These are phyloP conservation scores for Phrynosoma platyrhinos DNA, from an alignment of 2,113 vertebrate genomes.

Conservation along the genomic window DNA sequence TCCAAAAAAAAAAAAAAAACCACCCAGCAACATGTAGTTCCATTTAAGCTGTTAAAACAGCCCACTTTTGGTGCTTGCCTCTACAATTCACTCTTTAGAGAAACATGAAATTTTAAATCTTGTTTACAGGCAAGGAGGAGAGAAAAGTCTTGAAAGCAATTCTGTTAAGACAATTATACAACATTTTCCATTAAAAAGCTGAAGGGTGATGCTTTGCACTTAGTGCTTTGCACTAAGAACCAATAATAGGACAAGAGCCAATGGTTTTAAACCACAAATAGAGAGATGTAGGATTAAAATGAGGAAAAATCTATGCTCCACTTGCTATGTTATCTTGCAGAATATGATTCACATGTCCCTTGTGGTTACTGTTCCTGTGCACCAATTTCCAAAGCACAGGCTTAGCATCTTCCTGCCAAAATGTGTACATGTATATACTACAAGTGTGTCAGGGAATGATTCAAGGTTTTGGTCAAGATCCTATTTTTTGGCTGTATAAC, in stretches of 20 bases:
- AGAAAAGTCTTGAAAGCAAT: background rate
- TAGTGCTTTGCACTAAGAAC: background rate
- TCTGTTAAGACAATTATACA: background rate
- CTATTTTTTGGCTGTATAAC: too few species aligned
- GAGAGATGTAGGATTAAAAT: background rate
- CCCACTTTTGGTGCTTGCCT: background rate
- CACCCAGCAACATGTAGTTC: background rate
- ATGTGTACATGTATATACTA: background rate
- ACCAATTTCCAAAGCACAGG: background rate
- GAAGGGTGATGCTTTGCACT: background rate
- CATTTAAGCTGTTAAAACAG: conserved; percentile 14
- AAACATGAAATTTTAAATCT: conserved; percentile 21
- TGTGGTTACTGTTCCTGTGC: background rate
- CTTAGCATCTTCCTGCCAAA: background rate
- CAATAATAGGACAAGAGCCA: background rate
- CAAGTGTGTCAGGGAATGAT: background rate
- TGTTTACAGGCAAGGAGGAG: background rate
- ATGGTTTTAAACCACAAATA: background rate
- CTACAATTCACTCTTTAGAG: background rate
- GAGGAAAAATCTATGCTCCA: background rate
- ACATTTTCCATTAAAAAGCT: background rate
- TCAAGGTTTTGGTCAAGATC: background rate
- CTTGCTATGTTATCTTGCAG: background rate
- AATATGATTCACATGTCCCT: background rate
- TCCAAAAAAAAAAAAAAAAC: background rate